Evolutionary conservation across 23 tunicate species (phyloP).

Genomic region (Halocynthia aurantium): DNA sequence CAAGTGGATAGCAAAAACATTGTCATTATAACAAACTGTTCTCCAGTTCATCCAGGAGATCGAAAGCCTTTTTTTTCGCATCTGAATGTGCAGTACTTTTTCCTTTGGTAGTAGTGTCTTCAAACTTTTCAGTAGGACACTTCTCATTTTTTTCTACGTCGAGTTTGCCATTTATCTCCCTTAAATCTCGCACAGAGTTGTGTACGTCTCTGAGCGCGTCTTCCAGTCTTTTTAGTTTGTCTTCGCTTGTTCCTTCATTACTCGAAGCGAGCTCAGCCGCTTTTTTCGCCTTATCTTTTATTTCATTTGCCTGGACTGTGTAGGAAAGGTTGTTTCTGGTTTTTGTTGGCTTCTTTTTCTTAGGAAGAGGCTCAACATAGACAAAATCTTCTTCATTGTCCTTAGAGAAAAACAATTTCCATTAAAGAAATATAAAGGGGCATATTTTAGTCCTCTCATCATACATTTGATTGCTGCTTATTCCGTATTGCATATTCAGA

Average conservation of each 20-base stretch:
- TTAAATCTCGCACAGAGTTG: slow-evolving; percentile 3
- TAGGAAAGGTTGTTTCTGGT: too few relatives aligned
- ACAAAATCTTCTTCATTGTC: too few relatives aligned
- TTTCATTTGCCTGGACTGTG: too few relatives aligned
- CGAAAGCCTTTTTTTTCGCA: slow-evolving; percentile 31
- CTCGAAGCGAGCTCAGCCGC: not conserved
- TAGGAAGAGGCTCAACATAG: too few relatives aligned
- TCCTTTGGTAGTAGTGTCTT: slow-evolving; percentile 6
- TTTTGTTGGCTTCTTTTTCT: too few relatives aligned
- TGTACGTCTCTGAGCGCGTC: not conserved
- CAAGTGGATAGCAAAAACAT: too few relatives aligned
- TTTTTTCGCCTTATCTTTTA: not conserved
- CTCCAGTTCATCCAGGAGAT: slow-evolving; percentile 50
- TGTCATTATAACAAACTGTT: slow-evolving; percentile 16
- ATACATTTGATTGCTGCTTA: not conserved
- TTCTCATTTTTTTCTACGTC: slow-evolving; percentile 8
- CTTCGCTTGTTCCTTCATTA: not conserved
- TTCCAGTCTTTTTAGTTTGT: not conserved
- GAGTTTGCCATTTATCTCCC: slow-evolving; percentile 28
- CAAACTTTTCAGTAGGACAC: slow-evolving; percentile 1
- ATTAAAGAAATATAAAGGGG: too few relatives aligned
- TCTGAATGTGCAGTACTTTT: not conserved
- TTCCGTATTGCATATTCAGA: not conserved
- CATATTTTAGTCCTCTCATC: too few relatives aligned
- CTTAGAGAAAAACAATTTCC: too few relatives aligned